These are phyloP conservation scores for Phasia obesa DNA, from an alignment of 2,888 invertebrate genomes.

Conservation along the genomic window DNA sequence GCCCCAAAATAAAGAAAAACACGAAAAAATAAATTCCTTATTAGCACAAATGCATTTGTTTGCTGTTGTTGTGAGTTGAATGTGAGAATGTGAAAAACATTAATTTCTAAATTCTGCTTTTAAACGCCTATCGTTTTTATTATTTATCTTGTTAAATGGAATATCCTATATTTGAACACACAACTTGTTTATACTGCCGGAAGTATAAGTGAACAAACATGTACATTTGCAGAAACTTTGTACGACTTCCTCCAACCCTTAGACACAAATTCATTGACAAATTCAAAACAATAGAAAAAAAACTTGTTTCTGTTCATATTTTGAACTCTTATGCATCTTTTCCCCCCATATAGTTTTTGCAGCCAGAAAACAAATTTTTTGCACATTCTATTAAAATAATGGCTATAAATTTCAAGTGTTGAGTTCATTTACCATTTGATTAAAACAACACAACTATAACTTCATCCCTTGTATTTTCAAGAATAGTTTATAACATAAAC, in stretches of 20 bases:
- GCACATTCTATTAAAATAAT: conserved; percentile 10
- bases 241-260: conserved; percentile 57
- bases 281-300: conserved; percentile 42
- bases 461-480: conserved; percentile 37
- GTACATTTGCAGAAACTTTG: conserved; percentile 21
- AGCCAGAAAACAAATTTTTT: conserved; percentile 20
- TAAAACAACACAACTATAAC: conserved; percentile 5
- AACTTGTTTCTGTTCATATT: conserved; percentile 30
- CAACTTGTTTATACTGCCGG: conserved; percentile 35
- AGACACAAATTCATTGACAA: conserved; percentile 39
- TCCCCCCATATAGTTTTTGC: background rate
- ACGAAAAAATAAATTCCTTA: too few species aligned
- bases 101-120: too few species aligned
- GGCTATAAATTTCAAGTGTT: conserved; percentile 30
- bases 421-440: conserved; percentile 30
- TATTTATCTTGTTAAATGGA: conserved; percentile 3
- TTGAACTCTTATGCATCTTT: background rate
- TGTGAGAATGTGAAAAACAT: too few species aligned
- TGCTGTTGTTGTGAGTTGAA: too few species aligned
- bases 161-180: conserved; percentile 10
- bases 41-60: too few species aligned
- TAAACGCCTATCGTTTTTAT: too few species aligned
- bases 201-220: conserved; percentile 44
- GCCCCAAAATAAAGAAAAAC: too few species aligned
- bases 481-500: background rate